phyloP scores from a whole-genome alignment of 2,797 vertebrate genomes.

The Ficedula albicollis region DNA sequence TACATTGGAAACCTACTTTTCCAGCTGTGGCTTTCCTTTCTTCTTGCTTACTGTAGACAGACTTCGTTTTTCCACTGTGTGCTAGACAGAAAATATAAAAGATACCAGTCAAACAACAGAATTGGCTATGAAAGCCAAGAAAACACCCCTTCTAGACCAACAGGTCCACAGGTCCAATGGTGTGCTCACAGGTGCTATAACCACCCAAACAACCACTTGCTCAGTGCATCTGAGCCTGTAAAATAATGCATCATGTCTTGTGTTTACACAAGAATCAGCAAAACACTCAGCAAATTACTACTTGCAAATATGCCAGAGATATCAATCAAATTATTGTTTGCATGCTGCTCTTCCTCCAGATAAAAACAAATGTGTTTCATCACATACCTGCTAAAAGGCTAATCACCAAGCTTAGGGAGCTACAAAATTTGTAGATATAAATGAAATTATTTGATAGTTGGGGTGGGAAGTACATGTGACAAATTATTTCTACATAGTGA shows the following conservation, averaged over 20 bases:
- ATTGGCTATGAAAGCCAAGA: background rate
- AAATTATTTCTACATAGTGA: background rate
- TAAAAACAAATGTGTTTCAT: background rate
- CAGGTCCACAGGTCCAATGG: background rate
- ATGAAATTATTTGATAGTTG: background rate
- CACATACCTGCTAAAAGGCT: background rate
- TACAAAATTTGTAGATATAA: background rate
- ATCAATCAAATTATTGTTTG: background rate
- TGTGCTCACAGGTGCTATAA: background rate
- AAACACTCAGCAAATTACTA: background rate
- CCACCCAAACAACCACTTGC: background rate
- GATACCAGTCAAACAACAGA: background rate
- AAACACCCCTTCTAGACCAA: background rate
- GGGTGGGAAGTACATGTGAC: background rate
- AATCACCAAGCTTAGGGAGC: background rate
- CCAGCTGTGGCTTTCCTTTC: conserved; percentile 78
- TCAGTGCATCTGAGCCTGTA: background rate
- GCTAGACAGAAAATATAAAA: conserved; percentile 65
- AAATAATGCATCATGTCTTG: background rate
- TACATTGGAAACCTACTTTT: conserved; percentile 75
- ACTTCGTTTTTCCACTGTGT: conserved; percentile 72
- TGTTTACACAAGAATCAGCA: background rate
- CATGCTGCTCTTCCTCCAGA: background rate
- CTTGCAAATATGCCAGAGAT: background rate
- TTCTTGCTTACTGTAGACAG: conserved; percentile 77